Conservation (phyloP, 2,888 invertebrate genomes). For the Pseudococcus viburni region DNA sequence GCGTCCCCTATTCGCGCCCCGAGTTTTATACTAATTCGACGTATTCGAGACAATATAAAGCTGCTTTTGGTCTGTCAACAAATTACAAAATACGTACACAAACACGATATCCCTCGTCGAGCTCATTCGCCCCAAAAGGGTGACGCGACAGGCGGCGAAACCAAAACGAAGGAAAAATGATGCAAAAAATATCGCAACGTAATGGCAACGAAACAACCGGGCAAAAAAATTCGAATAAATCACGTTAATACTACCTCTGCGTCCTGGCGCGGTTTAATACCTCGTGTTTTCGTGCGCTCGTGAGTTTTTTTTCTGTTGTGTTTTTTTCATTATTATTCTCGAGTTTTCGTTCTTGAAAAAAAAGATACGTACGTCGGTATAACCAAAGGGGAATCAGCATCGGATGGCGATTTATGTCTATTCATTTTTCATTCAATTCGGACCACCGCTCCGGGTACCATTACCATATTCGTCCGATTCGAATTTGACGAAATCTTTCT, state of each 20-base stretch:
- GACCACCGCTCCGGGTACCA: not conserved
- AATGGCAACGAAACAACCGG: not conserved
- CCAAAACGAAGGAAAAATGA: constrained; percentile 15
- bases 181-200: not conserved
- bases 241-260: not conserved
- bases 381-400: not conserved
- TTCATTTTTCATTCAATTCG: constrained; percentile 5
- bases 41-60: constrained; percentile 16
- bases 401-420: not conserved
- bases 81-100: not conserved
- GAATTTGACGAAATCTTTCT: not conserved
- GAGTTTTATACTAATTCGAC: constrained; percentile 10
- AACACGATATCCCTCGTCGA: not conserved
- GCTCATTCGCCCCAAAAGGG: not conserved
- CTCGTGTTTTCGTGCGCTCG: not conserved
- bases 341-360: not conserved
- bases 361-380: not conserved
- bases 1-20: not conserved
- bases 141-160: not conserved
- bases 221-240: not conserved
- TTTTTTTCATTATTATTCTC: not conserved
- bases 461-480: not conserved
- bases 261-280: not conserved
- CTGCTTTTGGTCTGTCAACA: constrained; percentile 19
- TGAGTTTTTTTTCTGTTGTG: not conserved